phyloP scores from a whole-genome alignment of 2,113 vertebrate genomes.

The Cairina moschata region DNA sequence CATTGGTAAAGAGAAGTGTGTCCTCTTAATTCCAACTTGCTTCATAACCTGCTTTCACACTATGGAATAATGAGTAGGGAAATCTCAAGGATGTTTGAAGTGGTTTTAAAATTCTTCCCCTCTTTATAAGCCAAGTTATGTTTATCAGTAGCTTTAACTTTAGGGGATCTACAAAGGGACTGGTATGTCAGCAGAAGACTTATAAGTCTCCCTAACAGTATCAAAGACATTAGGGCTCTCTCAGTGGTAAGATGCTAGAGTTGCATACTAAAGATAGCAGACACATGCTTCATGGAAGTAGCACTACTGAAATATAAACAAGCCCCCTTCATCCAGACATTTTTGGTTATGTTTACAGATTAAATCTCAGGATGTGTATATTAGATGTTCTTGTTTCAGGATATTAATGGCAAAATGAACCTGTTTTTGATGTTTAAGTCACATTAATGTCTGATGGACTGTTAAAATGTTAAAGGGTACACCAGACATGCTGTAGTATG shows the following conservation, averaged over 20 bases:
- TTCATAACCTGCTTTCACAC: constrained; percentile 52
- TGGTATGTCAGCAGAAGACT: constrained; percentile 71
- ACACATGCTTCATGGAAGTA: constrained; percentile 72
- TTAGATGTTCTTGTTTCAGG: constrained; percentile 77
- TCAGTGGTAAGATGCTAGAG: constrained; percentile 49
- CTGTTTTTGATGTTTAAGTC: constrained; percentile 79
- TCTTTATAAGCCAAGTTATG: constrained; percentile 54
- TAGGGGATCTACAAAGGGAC: constrained; percentile 69
- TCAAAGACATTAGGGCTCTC: constrained; percentile 42
- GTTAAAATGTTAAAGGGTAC: constrained; percentile 78
- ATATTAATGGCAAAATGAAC: constrained; percentile 81
- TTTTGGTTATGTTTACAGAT: constrained; percentile 81
- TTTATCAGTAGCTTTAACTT: constrained; percentile 67
- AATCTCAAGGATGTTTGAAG: constrained; percentile 58
- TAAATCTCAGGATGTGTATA: constrained; percentile 85
- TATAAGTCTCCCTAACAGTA: constrained; percentile 44
- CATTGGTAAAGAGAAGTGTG: neutral
- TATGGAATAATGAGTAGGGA: constrained; percentile 20
- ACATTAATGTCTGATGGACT: constrained; percentile 82
- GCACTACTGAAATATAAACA: constrained; percentile 78
- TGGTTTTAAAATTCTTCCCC: constrained; percentile 68
- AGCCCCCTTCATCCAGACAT: constrained; percentile 71
- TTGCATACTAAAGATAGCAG: constrained; percentile 68
- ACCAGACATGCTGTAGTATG: constrained; percentile 62
- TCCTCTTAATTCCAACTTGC: constrained; percentile 7